Conservation (phyloP, 2,797 vertebrate genomes). For the Micropoecilia bifurca region DNA sequence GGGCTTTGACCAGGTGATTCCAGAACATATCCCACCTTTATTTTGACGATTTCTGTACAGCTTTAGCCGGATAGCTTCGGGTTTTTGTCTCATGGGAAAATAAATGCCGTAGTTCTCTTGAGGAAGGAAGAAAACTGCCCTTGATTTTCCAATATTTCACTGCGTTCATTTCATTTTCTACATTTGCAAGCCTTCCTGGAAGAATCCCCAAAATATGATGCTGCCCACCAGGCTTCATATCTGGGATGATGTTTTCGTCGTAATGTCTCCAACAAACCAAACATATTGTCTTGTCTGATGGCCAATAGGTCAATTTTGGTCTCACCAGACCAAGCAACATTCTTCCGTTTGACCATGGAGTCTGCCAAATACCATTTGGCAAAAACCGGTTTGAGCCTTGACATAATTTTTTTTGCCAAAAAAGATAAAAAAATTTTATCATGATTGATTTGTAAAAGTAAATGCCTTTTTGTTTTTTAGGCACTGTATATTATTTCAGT, state of each 20-base stretch:
- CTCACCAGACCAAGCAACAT: neutral
- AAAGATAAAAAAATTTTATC: neutral
- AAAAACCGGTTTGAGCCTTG: neutral
- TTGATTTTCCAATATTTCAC: neutral
- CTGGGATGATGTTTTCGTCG: neutral
- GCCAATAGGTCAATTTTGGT: neutral
- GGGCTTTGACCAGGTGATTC: neutral
- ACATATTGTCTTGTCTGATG: neutral
- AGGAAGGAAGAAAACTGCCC: neutral
- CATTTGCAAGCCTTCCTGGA: too few species aligned
- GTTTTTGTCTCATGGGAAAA: neutral
- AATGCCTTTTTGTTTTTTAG: neutral
- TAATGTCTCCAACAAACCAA: neutral
- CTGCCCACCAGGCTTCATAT: neutral
- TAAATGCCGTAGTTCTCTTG: neutral
- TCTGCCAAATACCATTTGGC: too few species aligned
- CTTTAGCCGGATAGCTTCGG: neutral
- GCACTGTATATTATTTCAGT: neutral
- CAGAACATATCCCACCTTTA: neutral
- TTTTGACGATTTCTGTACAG: neutral
- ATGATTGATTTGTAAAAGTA: neutral
- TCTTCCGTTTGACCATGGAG: neutral
- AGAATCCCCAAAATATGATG: neutral
- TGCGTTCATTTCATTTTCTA: neutral
- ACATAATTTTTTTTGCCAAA: neutral